Conservation (phyloP, 2,888 invertebrate species). For the Cryptus viduatorius region DNA sequence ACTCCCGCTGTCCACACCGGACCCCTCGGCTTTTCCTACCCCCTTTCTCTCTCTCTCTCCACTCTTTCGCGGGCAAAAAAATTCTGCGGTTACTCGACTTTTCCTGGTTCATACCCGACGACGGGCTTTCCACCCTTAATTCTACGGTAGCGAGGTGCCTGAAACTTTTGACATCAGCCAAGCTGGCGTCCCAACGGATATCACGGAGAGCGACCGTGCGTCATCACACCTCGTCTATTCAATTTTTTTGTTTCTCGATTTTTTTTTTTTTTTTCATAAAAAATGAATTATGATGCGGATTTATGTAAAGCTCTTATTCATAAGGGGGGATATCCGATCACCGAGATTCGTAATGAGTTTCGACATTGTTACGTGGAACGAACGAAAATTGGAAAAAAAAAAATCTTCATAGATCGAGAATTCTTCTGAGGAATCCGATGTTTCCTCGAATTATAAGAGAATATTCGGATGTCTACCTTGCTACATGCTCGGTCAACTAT, state of each 20-base stretch:
- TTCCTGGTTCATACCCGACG: conserved; percentile 59
- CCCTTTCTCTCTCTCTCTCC: background rate
- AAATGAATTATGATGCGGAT: background rate
- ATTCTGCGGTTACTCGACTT: conserved; percentile 65
- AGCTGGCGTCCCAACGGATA: conserved; percentile 56
- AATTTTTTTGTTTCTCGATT: background rate
- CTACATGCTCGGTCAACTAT: background rate
- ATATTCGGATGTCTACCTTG: conserved; percentile 14
- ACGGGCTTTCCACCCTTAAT: conserved; percentile 57
- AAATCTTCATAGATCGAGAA: too few relatives aligned
- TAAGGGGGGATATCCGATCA: background rate
- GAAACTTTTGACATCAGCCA: conserved; percentile 68
- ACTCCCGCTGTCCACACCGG: conserved; percentile 24
- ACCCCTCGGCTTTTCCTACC: background rate
- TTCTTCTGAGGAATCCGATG: background rate
- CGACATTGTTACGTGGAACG: background rate
- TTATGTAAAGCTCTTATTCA: background rate
- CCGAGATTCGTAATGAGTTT: background rate
- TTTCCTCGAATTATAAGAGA: conserved; percentile 23
- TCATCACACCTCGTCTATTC: conserved; percentile 41
- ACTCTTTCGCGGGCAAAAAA: conserved; percentile 36
- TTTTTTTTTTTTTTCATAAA: background rate
- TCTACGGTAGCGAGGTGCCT: conserved; percentile 54
- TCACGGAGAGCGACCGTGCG: conserved; percentile 53
- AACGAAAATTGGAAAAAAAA: background rate